Percentiles rank a stretch among this genome's conserved stretches.
These are phyloP conservation scores for Hippocampus zosterae DNA, from an alignment of 2,113 vertebrate species.

Conservation along the genomic window DNA sequence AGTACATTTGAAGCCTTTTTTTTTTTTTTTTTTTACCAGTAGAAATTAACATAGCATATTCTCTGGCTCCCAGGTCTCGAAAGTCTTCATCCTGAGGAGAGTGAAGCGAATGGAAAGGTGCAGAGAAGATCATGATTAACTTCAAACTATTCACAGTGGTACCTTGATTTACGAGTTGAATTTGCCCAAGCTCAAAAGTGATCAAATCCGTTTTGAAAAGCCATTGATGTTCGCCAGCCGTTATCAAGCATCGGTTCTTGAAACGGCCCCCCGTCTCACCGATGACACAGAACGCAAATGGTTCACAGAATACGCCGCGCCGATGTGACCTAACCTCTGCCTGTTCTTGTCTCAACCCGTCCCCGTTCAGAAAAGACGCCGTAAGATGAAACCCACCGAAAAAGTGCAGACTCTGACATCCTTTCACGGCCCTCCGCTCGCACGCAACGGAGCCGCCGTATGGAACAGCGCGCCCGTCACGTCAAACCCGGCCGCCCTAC, in stretches of 20 bases:
- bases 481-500: constrained; percentile 66
- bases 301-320: background rate
- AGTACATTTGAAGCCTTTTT: background rate
- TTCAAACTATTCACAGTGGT: background rate
- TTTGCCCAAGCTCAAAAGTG: too few species aligned
- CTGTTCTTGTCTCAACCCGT: constrained; percentile 13
- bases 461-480: constrained; percentile 74
- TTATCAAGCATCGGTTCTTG: too few species aligned
- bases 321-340: background rate
- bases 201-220: too few species aligned
- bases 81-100: constrained; percentile 81
- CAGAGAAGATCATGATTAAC: background rate
- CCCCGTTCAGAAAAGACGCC: constrained; percentile 79
- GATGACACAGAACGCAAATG: background rate
- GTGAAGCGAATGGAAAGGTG: constrained; percentile 87
- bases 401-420: constrained; percentile 81
- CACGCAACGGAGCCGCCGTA: constrained; percentile 78
- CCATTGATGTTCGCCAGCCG: too few species aligned
- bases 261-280: too few species aligned
- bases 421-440: constrained; percentile 55
- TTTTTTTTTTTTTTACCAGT: background rate
- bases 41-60: constrained; percentile 1
- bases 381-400: constrained; percentile 78
- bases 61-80: constrained; percentile 72
- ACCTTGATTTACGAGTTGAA: too few species aligned